phyloP scores from a whole-genome alignment of 2,888 invertebrate species.

The Athalia cordata region DNA sequence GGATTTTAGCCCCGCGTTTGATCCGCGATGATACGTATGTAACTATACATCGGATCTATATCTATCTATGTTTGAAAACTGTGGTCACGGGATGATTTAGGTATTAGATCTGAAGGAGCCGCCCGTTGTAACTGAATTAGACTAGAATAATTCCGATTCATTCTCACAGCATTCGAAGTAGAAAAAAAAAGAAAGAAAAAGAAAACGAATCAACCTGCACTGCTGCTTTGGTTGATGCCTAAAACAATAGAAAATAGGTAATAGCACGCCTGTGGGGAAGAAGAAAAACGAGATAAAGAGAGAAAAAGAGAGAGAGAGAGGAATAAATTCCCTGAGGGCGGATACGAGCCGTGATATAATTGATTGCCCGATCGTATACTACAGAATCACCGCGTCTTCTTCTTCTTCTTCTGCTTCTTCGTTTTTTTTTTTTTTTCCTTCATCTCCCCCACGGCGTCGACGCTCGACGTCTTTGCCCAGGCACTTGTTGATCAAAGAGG shows the following conservation, averaged over 20 bases:
- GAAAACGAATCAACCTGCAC: not conserved
- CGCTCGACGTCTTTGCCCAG: slow-evolving; percentile 6
- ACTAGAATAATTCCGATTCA: not conserved
- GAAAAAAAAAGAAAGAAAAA: too few species aligned
- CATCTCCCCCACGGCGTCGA: not conserved
- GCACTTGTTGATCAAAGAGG: slow-evolving; percentile 25
- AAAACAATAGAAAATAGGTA: not conserved
- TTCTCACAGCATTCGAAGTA: too few species aligned
- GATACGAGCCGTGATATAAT: slow-evolving; percentile 37
- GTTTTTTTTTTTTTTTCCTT: not conserved
- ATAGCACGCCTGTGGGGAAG: too few species aligned
- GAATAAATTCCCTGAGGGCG: slow-evolving; percentile 2
- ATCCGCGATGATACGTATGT: not conserved
- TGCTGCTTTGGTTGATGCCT: not conserved
- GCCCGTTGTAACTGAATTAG: slow-evolving; percentile 39
- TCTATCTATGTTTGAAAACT: not conserved
- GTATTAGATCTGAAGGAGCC: slow-evolving; percentile 31
- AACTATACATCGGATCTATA: not conserved
- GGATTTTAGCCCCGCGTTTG: not conserved
- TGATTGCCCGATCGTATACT: slow-evolving; percentile 33
- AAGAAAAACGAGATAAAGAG: too few species aligned
- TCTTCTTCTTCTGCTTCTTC: too few species aligned
- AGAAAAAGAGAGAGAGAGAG: too few species aligned
- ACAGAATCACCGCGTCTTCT: not conserved
- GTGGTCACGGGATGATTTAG: not conserved